A percentile compares a stretch with the other conserved stretches of the same genome.
These are phyloP conservation scores for Drosophila repleta DNA, from an alignment of 1,140 invertebrate genomes.

Conservation along the genomic window DNA sequence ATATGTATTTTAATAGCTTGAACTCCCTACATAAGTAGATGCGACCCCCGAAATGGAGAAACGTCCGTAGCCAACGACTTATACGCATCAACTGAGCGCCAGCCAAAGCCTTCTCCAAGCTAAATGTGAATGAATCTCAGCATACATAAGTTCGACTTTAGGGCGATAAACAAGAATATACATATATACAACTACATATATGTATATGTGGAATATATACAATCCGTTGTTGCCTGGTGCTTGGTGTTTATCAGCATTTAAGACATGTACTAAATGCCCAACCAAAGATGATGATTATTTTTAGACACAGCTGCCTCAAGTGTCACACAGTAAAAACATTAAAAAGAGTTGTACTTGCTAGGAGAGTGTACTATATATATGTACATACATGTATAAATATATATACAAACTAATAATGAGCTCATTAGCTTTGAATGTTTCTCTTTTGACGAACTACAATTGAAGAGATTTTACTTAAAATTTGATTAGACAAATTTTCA, in stretches of 20 bases:
- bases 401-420: not conserved
- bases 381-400: too few species aligned
- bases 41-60: slow-evolving; percentile 1
- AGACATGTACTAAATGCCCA: slow-evolving; percentile 44
- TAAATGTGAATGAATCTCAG: slow-evolving; percentile 58
- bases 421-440: too few species aligned
- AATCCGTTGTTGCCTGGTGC: slow-evolving; percentile 71
- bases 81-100: slow-evolving; percentile 70
- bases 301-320: slow-evolving; percentile 31
- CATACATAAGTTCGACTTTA: slow-evolving; percentile 38
- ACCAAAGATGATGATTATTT: slow-evolving; percentile 32
- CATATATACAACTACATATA: slow-evolving; percentile 21
- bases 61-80: slow-evolving; percentile 67
- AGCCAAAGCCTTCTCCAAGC: slow-evolving; percentile 23
- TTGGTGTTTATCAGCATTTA: slow-evolving; percentile 54
- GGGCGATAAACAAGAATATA: slow-evolving; percentile 51
- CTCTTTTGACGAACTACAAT: too few species aligned
- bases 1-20: not conserved
- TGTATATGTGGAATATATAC: slow-evolving; percentile 3
- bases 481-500: too few species aligned
- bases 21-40: not conserved
- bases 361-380: not conserved
- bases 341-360: slow-evolving; percentile 21
- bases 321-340: slow-evolving; percentile 14
- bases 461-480: too few species aligned